phyloP scores from a whole-genome alignment of 2,888 invertebrate genomes.

The Bombylius major region DNA sequence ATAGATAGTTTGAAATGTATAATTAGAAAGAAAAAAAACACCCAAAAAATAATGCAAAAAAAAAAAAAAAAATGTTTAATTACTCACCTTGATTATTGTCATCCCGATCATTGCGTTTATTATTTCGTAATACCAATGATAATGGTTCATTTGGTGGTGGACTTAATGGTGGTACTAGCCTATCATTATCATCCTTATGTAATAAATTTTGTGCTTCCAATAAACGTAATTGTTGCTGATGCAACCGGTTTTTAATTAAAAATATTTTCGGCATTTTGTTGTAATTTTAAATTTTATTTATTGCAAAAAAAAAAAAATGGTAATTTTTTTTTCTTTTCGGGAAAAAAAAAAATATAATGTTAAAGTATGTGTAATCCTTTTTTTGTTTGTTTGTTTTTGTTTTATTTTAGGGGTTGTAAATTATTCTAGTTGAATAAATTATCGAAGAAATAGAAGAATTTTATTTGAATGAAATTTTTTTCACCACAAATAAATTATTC shows the following conservation, averaged over 20 bases:
- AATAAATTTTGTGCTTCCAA: conserved; percentile 69
- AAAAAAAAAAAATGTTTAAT: no score
- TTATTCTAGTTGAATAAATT: no score
- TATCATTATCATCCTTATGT: conserved; percentile 44
- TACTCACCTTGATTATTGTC: conserved; percentile 22
- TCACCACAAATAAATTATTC: no score
- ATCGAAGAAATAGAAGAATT: no score
- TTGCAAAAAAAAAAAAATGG: not conserved
- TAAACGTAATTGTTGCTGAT: conserved; percentile 77
- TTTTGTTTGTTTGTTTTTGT: not conserved
- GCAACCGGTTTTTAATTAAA: conserved; percentile 79
- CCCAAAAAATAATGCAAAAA: not conserved
- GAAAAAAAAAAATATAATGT: not conserved
- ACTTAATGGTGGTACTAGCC: conserved; percentile 47
- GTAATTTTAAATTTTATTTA: conserved; percentile 7
- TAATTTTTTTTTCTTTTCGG: no score
- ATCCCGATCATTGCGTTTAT: conserved; percentile 34
- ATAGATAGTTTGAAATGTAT: no score
- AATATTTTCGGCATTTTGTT: conserved; percentile 80
- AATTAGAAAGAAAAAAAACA: no score
- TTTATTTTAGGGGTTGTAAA: no score
- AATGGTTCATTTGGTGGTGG: conserved; percentile 46
- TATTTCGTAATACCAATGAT: conserved; percentile 47
- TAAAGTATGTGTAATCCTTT: no score
- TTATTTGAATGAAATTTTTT: no score